Percentiles rank a stretch among this genome's conserved stretches.
phyloP scores from a whole-genome alignment of 2,797 vertebrate genomes.

The Sebastes dallii region DNA sequence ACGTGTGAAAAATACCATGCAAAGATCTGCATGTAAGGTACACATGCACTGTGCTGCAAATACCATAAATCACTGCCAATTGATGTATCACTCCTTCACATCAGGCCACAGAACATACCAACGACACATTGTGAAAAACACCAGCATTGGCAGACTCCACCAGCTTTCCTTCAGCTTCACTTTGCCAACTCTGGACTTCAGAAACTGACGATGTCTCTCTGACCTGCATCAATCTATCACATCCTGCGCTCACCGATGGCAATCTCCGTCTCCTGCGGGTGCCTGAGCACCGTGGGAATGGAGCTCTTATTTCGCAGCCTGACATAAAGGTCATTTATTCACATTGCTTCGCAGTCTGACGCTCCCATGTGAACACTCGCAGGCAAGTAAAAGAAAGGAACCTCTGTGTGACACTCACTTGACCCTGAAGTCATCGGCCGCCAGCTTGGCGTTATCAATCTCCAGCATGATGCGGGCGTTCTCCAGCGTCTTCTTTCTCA shows the following conservation, averaged over 20 bases:
- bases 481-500: slow-evolving; percentile 80
- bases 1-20: background rate
- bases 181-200: slow-evolving; percentile 13
- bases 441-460: slow-evolving; percentile 86
- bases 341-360: slow-evolving; percentile 64
- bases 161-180: background rate
- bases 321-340: slow-evolving; percentile 75
- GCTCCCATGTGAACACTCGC: slow-evolving; percentile 69
- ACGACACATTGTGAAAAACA: slow-evolving; percentile 63
- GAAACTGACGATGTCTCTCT: slow-evolving; percentile 24
- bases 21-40: background rate
- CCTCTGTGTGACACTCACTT: slow-evolving; percentile 79
- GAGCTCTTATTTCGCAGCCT: slow-evolving; percentile 66
- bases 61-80: slow-evolving; percentile 33
- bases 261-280: slow-evolving; percentile 1
- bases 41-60: slow-evolving; percentile 31
- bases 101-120: slow-evolving; percentile 50
- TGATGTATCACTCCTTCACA: slow-evolving; percentile 25
- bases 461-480: slow-evolving; percentile 85
- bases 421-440: slow-evolving; percentile 86
- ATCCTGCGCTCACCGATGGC: background rate
- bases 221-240: slow-evolving; percentile 51
- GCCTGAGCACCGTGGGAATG: slow-evolving; percentile 66
- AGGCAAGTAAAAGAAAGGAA: slow-evolving; percentile 53
- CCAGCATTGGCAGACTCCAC: background rate